Base-by-base conservation (phyloP, 2,888 invertebrate species). In the Suillia variegata region DNA sequence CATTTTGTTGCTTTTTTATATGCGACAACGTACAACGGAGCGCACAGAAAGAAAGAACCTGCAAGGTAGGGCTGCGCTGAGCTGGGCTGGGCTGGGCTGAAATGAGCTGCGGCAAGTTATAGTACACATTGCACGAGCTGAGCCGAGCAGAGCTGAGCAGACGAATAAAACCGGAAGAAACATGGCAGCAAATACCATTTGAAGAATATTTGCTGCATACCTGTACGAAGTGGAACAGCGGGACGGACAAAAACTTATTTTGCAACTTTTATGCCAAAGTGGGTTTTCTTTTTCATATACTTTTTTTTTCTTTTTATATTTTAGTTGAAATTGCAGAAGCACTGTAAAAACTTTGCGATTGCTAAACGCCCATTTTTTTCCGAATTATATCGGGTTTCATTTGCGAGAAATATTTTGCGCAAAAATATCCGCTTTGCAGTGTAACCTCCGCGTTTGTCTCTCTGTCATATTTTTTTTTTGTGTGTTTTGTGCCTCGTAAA, bases 171-270 rank as follows among this genome's bases (percentile, higher is more conserved):
- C 42, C 10, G 54, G 26, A 22, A 42, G 34, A 56, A 34, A 17
- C 31, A 42, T 33, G 48, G 52, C 52, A 62, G 64, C 55, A 58
- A 58, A 61, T 60, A 61, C 59, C 68, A 65, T 69, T 71, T 74
- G 68, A 70, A 64, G 68, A 72, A 70, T 67, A 69, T 69, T 70
- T 73, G 69, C 73, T 75, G 74, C 73, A 74, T 74, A 70, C 70
- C 67, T 66, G 66, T 71, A 68, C 64, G 61, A 54, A 60, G 26
- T 69, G 70, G 74, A 71, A 71, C 71, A 71, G 71, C 70, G 69
- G n/a, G n/a, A n/a, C n/a, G n/a, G n/a, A n/a, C n/a, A n/a, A n/a
- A 74, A 74, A 75, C 70, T 75, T 72, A 76, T 74, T 76, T 71
- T 75, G 69, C 73, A 76, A 73, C 67, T 76, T 74, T 75, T 71